A percentile compares a stretch with the other conserved stretches of the same genome.
Evolutionary conservation across 2,113 vertebrate species (phyloP).

Genomic region (Thamnaconus septentrionalis): DNA sequence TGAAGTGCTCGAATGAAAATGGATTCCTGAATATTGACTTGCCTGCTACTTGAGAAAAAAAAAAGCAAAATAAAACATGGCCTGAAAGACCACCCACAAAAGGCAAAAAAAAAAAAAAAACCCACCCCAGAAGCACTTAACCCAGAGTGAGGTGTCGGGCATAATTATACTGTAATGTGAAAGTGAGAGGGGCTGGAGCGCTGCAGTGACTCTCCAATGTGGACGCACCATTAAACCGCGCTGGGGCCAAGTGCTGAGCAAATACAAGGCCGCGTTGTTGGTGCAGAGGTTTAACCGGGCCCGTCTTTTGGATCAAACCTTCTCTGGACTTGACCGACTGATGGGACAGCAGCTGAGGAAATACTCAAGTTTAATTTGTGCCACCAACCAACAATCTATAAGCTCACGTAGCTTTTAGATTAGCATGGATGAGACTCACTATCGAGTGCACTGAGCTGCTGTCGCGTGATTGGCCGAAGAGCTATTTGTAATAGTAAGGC

Average conservation of each 20-base stretch:
- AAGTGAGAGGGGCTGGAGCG: slow-evolving; percentile 27
- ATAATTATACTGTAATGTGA: slow-evolving; percentile 41
- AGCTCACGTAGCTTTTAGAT: no score
- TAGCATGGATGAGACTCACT: no score
- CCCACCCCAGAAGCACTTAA: slow-evolving; percentile 28
- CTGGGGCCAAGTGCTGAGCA: neutral
- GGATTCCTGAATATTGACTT: slow-evolving; percentile 66
- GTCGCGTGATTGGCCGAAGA: no score
- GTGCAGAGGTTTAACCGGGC: neutral
- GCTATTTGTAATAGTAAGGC: no score
- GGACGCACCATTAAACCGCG: slow-evolving; percentile 1
- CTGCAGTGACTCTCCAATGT: slow-evolving; percentile 22
- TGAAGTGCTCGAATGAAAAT: slow-evolving; percentile 66
- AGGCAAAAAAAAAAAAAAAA: neutral
- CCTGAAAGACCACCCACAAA: neutral
- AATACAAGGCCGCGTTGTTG: neutral
- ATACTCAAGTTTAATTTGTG: no score
- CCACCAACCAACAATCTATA: no score
- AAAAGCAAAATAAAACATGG: neutral
- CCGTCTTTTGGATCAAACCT: no score
- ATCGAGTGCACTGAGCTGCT: no score
- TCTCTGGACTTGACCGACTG: no score
- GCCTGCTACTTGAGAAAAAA: slow-evolving; percentile 17
- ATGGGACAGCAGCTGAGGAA: no score
- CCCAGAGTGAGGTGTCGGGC: slow-evolving; percentile 25